phyloP scores from a whole-genome alignment of 2,113 vertebrate species.

The Oryctolagus cuniculus region DNA sequence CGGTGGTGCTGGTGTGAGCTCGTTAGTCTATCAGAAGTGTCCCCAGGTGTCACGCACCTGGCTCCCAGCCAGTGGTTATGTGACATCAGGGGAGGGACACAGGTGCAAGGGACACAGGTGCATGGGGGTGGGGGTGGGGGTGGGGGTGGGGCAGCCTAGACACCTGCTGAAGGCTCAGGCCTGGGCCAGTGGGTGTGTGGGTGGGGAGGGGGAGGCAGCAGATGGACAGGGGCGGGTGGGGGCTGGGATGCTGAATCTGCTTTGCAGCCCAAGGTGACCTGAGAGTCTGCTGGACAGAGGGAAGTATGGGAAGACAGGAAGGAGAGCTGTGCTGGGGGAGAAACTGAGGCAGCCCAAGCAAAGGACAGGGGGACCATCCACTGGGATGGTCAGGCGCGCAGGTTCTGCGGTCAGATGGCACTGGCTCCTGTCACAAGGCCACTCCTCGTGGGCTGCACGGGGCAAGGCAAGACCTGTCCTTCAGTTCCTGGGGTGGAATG shows the following conservation, averaged over 20 bases:
- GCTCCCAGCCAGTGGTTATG: conserved; percentile 53
- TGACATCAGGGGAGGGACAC: conserved; percentile 69
- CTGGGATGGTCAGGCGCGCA: background rate
- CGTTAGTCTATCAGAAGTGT: conserved; percentile 53
- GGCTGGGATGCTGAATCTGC: conserved; percentile 65
- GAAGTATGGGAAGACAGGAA: background rate
- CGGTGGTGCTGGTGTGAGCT: conserved; percentile 42
- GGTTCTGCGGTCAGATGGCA: background rate
- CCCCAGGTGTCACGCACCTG: conserved; percentile 66
- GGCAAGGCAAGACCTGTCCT: background rate
- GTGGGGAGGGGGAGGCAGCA: conserved; percentile 42
- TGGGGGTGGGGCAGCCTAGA: conserved; percentile 15
- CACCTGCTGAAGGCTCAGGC: conserved; percentile 58
- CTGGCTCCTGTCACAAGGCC: background rate
- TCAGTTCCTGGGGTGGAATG: background rate
- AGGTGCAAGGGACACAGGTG: conserved; percentile 78
- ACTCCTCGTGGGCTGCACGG: background rate
- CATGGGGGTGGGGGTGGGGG: conserved; percentile 40
- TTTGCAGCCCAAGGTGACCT: conserved; percentile 67
- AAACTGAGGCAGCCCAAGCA: background rate
- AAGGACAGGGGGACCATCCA: background rate
- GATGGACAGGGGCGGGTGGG: conserved; percentile 63
- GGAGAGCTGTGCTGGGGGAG: background rate
- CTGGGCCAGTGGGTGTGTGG: conserved; percentile 24
- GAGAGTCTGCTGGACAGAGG: background rate